Base-by-base conservation (phyloP, 2,888 invertebrate genomes). In the Coleophora deauratella region DNA sequence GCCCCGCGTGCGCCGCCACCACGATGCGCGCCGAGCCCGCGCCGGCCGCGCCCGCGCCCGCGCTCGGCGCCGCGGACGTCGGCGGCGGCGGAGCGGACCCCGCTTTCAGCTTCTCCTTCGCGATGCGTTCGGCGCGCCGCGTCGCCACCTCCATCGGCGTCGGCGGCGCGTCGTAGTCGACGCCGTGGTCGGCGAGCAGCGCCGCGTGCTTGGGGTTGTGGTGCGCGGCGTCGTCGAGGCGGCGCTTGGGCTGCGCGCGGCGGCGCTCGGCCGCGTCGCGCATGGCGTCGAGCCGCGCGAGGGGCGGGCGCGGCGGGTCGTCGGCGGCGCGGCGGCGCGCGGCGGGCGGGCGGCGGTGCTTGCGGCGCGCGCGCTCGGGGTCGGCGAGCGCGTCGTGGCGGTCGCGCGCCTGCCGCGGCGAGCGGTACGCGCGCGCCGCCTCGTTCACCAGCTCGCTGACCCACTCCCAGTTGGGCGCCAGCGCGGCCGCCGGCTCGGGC, bases 401-500 rank as follows among this genome's bases (percentile, higher is more conserved):
- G 67, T 91, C 91, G 55, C 94, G 91, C 72, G 98, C 98, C 71
- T 97, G 96, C 64, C 97, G 95, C 12, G 96, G 91, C 32, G 97
- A 94, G 45, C 98, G 90, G 75, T 93, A 95, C 12, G 92, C 91
- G 53, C 95, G 90, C 37, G 95, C 93, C n/a, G 90, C 91, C 47
- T 92, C 91, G 74, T 93, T 97, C 1, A 98, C 97, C 57, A 94
- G 90, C 66, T 97, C 97, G 14, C 97, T 91, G 8, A 95, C 95
- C 67, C 97, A 89, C 71, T 99, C 98, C 98, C 98, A 99, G 85
- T 99, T 99, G 35, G 96, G 93, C 21, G 93, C 93, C 66, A 95
- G 96, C 93, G 94, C 47, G 93, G 92, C 44, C 91, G 82, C 67
- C 57, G 78, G 43, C 91, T 89, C 72, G 92, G 88, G 50, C 92